Conservation (phyloP, 2,797 vertebrate genomes). For the Malurus splendens region DNA sequence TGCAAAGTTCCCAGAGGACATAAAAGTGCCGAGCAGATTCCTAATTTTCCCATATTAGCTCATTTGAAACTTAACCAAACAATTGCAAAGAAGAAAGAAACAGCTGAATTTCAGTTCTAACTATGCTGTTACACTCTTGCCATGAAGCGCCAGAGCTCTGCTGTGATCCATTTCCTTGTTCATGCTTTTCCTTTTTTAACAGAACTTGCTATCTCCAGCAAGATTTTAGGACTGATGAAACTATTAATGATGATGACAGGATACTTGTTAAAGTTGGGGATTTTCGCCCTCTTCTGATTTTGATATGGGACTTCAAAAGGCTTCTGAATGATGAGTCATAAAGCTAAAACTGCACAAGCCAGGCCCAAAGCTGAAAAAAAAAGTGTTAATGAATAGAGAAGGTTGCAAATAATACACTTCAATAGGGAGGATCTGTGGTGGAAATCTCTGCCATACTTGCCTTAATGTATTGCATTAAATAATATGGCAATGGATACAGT, state of each 20-base stretch:
- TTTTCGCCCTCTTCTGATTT: neutral
- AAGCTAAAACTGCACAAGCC: neutral
- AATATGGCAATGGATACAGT: neutral
- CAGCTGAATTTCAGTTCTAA: neutral
- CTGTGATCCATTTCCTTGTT: neutral
- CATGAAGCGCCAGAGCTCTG: neutral
- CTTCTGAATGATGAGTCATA: neutral
- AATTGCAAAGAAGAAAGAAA: neutral
- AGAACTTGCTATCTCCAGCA: neutral
- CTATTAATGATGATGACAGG: neutral
- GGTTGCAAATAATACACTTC: neutral
- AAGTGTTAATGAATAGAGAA: neutral
- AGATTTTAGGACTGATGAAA: conserved; percentile 7
- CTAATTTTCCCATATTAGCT: neutral
- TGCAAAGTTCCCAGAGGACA: neutral
- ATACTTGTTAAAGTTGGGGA: neutral
- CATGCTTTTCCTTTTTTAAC: neutral
- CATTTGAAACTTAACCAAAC: neutral
- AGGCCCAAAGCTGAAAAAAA: neutral
- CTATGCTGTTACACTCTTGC: neutral
- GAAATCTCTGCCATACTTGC: neutral
- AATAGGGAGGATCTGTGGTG: neutral
- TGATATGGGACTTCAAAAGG: conserved; percentile 4
- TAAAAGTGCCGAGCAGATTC: neutral
- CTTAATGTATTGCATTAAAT: neutral